Evolutionary conservation across 2,888 invertebrate genomes (phyloP).

Genomic region (Agrochola macilenta): DNA sequence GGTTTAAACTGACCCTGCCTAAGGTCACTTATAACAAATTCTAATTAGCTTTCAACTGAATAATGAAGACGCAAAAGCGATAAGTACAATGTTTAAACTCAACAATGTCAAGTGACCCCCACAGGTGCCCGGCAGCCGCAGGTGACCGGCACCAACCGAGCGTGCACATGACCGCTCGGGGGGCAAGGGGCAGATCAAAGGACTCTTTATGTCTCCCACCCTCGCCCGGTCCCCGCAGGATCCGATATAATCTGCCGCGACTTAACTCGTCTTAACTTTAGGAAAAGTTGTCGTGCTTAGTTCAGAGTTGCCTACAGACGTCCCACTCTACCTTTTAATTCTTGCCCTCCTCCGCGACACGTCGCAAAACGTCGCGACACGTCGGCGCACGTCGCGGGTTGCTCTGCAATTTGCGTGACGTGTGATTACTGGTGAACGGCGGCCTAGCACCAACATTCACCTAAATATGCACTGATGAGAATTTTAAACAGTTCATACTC

Average conservation of each 20-base stretch:
- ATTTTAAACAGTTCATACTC: slow-evolving; percentile 23
- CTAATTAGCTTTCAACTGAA: background rate
- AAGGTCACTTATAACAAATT: background rate
- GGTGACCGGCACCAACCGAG: background rate
- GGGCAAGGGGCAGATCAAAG: background rate
- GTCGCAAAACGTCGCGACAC: slow-evolving; percentile 5
- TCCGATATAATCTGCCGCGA: slow-evolving; percentile 20
- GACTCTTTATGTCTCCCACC: background rate
- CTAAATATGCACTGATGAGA: slow-evolving; percentile 16
- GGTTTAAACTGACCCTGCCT: too few species aligned
- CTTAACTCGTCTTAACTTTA: slow-evolving; percentile 39
- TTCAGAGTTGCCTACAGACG: slow-evolving; percentile 22
- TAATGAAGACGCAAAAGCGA: background rate
- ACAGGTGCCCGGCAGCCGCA: background rate
- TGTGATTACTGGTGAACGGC: slow-evolving; percentile 2
- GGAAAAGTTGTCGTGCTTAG: slow-evolving; percentile 42
- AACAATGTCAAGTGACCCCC: background rate
- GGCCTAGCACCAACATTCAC: slow-evolving; percentile 12
- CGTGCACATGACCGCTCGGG: background rate
- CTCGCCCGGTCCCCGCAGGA: background rate
- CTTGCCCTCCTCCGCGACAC: background rate
- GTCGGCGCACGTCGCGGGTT: background rate
- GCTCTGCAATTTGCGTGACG: slow-evolving; percentile 41
- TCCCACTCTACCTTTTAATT: slow-evolving; percentile 30
- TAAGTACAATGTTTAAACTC: slow-evolving; percentile 12